Evolutionary conservation across 2,113 vertebrate genomes (phyloP).

Genomic region (Siniperca knerii): DNA sequence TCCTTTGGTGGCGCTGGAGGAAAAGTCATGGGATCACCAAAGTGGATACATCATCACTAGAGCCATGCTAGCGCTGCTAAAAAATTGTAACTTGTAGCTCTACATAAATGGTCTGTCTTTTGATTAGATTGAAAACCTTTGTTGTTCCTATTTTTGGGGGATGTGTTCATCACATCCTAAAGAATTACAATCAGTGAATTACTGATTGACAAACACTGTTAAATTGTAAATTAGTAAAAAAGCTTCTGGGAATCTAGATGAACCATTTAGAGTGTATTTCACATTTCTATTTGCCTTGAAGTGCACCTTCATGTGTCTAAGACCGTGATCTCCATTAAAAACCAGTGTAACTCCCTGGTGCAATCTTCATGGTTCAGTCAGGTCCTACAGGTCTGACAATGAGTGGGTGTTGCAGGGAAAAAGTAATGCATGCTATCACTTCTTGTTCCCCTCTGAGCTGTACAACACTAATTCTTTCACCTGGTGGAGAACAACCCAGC

Average conservation of each 20-base stretch:
- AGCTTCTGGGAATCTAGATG: neutral
- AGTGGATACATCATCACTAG: neutral
- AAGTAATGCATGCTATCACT: slow-evolving; percentile 55
- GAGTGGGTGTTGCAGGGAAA: slow-evolving; percentile 44
- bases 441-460: slow-evolving; percentile 35
- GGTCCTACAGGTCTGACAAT: slow-evolving; percentile 7
- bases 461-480: slow-evolving; percentile 33
- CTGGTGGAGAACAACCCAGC: neutral
- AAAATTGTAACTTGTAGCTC: too few relatives aligned
- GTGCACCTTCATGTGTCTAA: neutral
- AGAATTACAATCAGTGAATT: neutral
- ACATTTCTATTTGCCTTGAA: slow-evolving; percentile 1
- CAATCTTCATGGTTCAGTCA: slow-evolving; percentile 1
- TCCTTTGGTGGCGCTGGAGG: too few relatives aligned
- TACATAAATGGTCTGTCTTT: neutral
- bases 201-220: neutral
- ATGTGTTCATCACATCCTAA: neutral
- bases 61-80: neutral
- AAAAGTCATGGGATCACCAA: neutral
- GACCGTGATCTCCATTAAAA: neutral
- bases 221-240: neutral
- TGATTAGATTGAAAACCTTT: neutral
- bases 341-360: neutral
- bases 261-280: neutral
- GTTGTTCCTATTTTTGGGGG: neutral